Evolutionary conservation across 1,140 invertebrate genomes (phyloP), one percentile per base, ranked within the genome.

Genomic region (Cylas formicarius): DNA sequence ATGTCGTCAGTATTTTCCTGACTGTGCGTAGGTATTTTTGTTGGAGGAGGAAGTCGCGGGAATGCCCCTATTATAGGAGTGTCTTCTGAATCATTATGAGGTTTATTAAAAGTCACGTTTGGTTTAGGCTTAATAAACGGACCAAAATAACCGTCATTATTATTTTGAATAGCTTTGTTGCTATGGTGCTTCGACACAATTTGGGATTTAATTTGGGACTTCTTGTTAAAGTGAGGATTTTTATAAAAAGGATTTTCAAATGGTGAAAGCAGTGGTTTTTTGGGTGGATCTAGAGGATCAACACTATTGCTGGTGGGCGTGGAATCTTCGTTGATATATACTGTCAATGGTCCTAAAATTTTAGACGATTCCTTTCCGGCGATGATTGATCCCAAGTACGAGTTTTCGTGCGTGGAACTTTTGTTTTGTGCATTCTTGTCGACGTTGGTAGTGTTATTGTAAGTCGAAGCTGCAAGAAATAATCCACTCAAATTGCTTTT

Each of bases 241-340:
- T 21, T 50, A 26, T 52, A 52, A 32, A 53, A 64, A 11, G 55
- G 57, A 49, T 64, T 64, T 46, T 64, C 60, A 14, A 57, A 41
- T n/a, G 37, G 35, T 18, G 17, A 14, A 4, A 57, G 33, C 39
- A 44, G 43, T 9, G 58, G 52, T 19, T 42, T 44, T 5, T 18
- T 9, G 29, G 14, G 18, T 29, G 19, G 10, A 28, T 28, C 24
- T 24, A 36, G 34, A 7, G 29, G 23, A 35, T 50, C 46, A 3
- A 46, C 20, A 3, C 16, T 39, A 28, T 42, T 45, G 16, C 28
- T 27, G 19, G 32, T 16, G 8, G 21, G 22, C 16, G 24, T 44
- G 6, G 45, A 24, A 17, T 50, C 44, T 7, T 49, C 33, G 28
- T 65, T 65, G 23, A 48, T 50, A 35, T 65, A 65, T 17, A 62